Percentiles rank a stretch among this genome's conserved stretches.
Conservation (phyloP, 2,888 invertebrate genomes). For the Drosophila quinaria region DNA sequence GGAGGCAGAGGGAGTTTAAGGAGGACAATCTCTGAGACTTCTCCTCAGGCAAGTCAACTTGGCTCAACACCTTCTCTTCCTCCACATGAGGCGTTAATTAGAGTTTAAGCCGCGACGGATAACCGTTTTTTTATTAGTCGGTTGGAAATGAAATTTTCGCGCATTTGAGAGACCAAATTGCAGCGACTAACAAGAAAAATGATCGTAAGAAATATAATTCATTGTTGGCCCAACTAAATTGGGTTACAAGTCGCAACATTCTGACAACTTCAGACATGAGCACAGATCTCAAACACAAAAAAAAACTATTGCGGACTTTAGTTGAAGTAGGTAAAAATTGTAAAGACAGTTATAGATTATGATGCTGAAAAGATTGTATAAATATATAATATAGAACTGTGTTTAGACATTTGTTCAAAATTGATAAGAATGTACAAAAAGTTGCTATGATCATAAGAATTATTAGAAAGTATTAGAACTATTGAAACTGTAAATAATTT, state of each 20-base stretch:
- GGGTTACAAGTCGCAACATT: conserved; percentile 44
- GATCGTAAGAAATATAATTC: conserved; percentile 26
- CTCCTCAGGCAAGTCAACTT: background rate
- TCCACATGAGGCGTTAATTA: conserved; percentile 78
- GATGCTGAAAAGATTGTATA: background rate
- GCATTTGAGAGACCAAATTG: conserved; percentile 52
- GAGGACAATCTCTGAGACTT: conserved; percentile 10
- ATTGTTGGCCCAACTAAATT: conserved; percentile 42
- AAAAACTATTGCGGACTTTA: background rate
- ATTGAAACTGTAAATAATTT: no score
- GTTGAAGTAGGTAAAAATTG: background rate
- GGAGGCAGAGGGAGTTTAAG: background rate
- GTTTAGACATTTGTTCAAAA: accelerated
- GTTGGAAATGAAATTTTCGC: conserved; percentile 62
- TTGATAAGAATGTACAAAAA: no score
- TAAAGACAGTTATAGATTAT: background rate
- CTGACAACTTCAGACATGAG: conserved; percentile 33
- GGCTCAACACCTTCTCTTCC: conserved; percentile 29
- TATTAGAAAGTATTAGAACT: no score
- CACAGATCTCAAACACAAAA: conserved; percentile 4
- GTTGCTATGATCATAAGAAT: no score
- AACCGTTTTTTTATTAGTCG: conserved; percentile 63
- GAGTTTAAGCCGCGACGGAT: conserved; percentile 72
- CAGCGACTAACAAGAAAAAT: conserved; percentile 50
- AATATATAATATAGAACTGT: background rate